phyloP scores from a whole-genome alignment of 2,113 vertebrate species.

The Hipposideros armiger region DNA sequence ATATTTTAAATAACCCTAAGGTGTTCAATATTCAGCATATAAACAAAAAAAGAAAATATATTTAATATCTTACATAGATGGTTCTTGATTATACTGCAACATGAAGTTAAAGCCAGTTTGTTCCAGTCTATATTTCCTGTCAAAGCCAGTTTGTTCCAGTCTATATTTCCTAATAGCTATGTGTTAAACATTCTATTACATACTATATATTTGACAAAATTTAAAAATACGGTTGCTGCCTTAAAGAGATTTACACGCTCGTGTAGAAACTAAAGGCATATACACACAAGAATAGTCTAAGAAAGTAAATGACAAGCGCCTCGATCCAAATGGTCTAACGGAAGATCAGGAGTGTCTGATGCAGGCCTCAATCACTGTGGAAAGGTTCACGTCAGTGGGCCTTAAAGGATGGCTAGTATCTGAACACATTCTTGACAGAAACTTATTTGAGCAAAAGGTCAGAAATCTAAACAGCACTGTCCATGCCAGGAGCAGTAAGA shows the following conservation, averaged over 20 bases:
- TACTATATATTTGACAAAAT: not conserved
- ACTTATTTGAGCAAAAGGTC: constrained; percentile 8
- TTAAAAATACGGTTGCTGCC: not conserved
- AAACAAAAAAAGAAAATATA: constrained; percentile 28
- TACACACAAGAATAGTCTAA: not conserved
- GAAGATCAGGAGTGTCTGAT: not conserved
- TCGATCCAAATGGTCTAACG: not conserved
- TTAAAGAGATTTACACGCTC: not conserved
- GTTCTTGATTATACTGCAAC: constrained; percentile 48
- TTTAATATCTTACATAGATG: constrained; percentile 20
- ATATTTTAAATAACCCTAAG: constrained; percentile 51
- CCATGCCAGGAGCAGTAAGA: not conserved
- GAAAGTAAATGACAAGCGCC: not conserved
- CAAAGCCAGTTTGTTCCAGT: constrained; percentile 1
- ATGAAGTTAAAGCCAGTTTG: constrained; percentile 23
- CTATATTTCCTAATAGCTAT: not conserved
- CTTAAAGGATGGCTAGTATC: not conserved
- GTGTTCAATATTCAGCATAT: not conserved
- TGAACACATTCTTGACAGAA: not conserved
- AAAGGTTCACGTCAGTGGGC: not conserved
- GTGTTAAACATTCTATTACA: constrained; percentile 29
- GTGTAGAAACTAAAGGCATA: not conserved
- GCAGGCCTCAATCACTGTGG: not conserved
- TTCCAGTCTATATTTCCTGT: not conserved
- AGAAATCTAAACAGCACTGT: not conserved